Conservation (phyloP, 2,888 invertebrate species). For the Diarsia brunnea region DNA sequence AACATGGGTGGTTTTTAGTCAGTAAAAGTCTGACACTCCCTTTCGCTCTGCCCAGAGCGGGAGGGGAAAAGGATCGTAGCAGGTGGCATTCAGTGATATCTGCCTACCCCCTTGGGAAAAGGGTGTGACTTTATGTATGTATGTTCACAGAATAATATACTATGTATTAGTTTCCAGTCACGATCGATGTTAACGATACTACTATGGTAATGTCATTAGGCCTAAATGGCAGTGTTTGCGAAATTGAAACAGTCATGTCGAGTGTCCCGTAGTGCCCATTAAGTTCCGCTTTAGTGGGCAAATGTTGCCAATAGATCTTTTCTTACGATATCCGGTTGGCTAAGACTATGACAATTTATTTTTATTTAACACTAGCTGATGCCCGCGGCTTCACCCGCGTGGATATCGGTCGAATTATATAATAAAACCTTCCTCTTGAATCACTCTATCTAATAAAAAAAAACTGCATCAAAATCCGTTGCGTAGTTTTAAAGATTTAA, state of each 20-base stretch:
- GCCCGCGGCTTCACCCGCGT: too few relatives aligned
- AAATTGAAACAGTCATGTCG: background rate
- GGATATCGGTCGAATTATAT: too few relatives aligned
- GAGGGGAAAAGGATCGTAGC: too few relatives aligned
- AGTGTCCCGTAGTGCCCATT: conserved; percentile 13
- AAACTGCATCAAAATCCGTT: too few relatives aligned
- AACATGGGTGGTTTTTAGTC: too few relatives aligned
- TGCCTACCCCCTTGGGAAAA: background rate
- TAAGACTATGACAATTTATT: background rate
- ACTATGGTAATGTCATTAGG: conserved; percentile 7
- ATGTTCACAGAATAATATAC: background rate
- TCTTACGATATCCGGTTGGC: conserved; percentile 13
- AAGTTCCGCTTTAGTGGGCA: background rate
- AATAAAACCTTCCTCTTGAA: too few relatives aligned
- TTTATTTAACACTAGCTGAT: background rate
- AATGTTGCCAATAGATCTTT: conserved; percentile 21
- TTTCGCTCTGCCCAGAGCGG: too few relatives aligned
- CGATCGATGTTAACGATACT: background rate
- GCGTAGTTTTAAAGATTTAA: too few relatives aligned
- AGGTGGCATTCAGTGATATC: too few relatives aligned
- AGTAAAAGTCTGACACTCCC: too few relatives aligned
- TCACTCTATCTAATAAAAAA: too few relatives aligned
- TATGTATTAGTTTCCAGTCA: background rate
- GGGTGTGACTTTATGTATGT: background rate
- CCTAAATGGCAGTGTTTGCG: conserved; percentile 7